phyloP scores from a whole-genome alignment of 2,113 vertebrate species.

The Chlorodrepanis virens region DNA sequence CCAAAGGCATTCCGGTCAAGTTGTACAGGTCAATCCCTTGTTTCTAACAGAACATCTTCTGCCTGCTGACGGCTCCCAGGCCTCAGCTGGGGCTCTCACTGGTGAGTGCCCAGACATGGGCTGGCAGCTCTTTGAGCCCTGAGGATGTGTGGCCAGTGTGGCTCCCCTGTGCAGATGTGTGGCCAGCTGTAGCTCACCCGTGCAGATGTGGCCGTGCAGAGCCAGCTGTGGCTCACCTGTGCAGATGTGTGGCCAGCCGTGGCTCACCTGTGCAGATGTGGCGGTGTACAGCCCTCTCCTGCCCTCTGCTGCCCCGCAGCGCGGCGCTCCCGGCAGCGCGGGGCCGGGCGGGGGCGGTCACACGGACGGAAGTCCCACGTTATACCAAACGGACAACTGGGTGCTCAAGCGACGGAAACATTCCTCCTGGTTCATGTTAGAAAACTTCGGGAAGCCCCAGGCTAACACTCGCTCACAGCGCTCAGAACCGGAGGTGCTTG shows the following conservation, averaged over 20 bases:
- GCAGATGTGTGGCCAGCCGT: background rate
- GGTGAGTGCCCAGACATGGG: background rate
- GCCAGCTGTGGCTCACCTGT: too few species aligned
- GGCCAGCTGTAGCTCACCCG: background rate
- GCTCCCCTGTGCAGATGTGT: background rate
- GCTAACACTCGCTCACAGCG: background rate
- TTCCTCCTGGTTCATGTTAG: background rate
- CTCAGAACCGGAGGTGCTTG: fast-evolving
- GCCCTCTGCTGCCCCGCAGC: slow-evolving; percentile 48
- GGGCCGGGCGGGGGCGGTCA: background rate
- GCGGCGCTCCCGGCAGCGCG: background rate
- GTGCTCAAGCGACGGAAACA: background rate
- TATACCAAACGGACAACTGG: background rate
- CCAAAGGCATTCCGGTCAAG: background rate
- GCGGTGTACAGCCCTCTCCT: background rate
- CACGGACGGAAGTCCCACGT: background rate
- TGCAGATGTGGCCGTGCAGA: background rate
- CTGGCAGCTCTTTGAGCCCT: background rate
- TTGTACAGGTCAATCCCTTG: background rate
- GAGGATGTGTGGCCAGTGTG: background rate
- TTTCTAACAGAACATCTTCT: background rate
- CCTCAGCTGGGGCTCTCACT: background rate
- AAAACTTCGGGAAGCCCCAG: fast-evolving
- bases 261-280: background rate
- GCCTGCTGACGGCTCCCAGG: too few species aligned